Evolutionary conservation across 2,888 invertebrate genomes (phyloP).

Genomic region (Ganaspis brasiliensis): DNA sequence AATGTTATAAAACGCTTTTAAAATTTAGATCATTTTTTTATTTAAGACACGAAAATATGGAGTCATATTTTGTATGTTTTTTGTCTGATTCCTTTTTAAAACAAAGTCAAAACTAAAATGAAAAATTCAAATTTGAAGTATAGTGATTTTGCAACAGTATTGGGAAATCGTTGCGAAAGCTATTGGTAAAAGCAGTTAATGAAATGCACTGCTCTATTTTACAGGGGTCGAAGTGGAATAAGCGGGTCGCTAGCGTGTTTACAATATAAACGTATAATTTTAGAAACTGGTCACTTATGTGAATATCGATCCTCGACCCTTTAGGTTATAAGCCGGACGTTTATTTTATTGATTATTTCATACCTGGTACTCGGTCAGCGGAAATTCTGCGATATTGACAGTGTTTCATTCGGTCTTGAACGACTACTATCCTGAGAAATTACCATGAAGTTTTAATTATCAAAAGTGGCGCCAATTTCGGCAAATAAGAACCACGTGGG

Average conservation of each 20-base stretch:
- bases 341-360: conserved; percentile 71
- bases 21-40: too few relatives aligned
- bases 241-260: conserved; percentile 29
- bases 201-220: not conserved
- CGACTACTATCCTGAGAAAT: not conserved
- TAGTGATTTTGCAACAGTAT: too few relatives aligned
- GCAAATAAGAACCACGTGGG: not conserved
- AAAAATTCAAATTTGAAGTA: too few relatives aligned
- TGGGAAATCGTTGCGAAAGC: too few relatives aligned
- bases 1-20: too few relatives aligned
- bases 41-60: too few relatives aligned
- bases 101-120: too few relatives aligned
- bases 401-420: not conserved
- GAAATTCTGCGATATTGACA: conserved; percentile 27
- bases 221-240: not conserved
- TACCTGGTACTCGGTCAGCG: conserved; percentile 56
- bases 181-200: not conserved
- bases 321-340: conserved; percentile 64
- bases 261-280: conserved; percentile 41
- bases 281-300: conserved; percentile 39
- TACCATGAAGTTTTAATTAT: conserved; percentile 1
- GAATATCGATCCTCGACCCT: conserved; percentile 65
- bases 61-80: too few relatives aligned
- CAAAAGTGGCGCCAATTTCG: conserved; percentile 1
- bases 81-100: too few relatives aligned